phyloP scores from a whole-genome alignment of 2,888 invertebrate genomes.

The Andrena hattorfiana region DNA sequence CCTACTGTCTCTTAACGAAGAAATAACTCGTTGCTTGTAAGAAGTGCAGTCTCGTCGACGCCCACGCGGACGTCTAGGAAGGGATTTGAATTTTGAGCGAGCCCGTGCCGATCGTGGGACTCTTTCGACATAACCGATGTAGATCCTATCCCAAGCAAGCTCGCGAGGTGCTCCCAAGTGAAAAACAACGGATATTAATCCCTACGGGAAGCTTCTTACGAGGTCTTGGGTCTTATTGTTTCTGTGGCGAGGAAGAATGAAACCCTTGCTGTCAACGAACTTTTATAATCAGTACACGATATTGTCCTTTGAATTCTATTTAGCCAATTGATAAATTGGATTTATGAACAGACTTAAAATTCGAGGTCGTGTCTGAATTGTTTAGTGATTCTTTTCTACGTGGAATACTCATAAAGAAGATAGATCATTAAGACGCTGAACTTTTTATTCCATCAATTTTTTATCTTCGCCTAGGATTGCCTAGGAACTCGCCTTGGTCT shows the following conservation, averaged over 20 bases:
- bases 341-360: no score
- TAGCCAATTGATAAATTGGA: no score
- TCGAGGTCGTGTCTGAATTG: no score
- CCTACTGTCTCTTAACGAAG: slow-evolving; percentile 63
- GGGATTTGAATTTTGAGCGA: slow-evolving; percentile 70
- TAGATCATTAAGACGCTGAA: no score
- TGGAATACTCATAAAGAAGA: no score
- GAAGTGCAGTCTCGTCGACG: slow-evolving; percentile 41
- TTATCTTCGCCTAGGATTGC: no score
- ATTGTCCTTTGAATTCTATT: not conserved
- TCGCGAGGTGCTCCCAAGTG: not conserved
- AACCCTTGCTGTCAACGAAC: not conserved
- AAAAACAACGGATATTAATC: slow-evolving; percentile 44
- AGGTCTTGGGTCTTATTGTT: slow-evolving; percentile 29
- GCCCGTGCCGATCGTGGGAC: slow-evolving; percentile 26
- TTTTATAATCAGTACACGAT: not conserved
- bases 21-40: slow-evolving; percentile 51
- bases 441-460: no score
- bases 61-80: slow-evolving; percentile 65
- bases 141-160: slow-evolving; percentile 13
- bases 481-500: no score
- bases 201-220: slow-evolving; percentile 29
- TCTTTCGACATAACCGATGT: slow-evolving; percentile 26
- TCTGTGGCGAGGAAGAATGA: not conserved
- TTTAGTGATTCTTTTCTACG: no score